phyloP scores from a whole-genome alignment of 2,797 vertebrate species.

The Lepidocolaptes lacrymiger region DNA sequence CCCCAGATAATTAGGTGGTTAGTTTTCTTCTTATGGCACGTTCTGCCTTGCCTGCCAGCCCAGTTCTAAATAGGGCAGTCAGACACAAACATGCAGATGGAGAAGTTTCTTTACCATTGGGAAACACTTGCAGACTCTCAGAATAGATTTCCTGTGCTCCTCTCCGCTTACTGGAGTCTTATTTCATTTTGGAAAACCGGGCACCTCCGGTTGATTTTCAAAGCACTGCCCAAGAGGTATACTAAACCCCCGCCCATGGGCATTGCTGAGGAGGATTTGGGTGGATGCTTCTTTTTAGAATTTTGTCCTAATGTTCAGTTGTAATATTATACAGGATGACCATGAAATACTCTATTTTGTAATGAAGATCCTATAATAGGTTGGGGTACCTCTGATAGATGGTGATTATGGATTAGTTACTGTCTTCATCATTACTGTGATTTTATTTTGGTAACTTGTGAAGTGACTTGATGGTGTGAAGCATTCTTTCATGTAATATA shows the following conservation, averaged over 20 bases:
- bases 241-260: not conserved
- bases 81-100: not conserved
- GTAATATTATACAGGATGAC: not conserved
- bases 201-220: conserved; percentile 38
- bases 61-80: conserved; percentile 45
- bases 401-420: not conserved
- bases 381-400: not conserved
- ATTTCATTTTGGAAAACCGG: conserved; percentile 59
- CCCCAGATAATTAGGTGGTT: not conserved
- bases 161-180: conserved; percentile 29
- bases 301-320: not conserved
- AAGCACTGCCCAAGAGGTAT: not conserved
- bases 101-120: conserved; percentile 15
- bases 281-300: not conserved
- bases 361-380: not conserved
- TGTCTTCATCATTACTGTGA: not conserved
- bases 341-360: not conserved
- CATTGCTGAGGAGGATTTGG: not conserved
- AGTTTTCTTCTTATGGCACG: not conserved
- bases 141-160: conserved; percentile 37
- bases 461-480: not conserved
- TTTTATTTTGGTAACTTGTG: not conserved
- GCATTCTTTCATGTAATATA: accelerated
- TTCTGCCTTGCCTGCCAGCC: conserved; percentile 37
- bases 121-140: conserved; percentile 24